phyloP scores from a whole-genome alignment of 2,797 vertebrate species.

The Acrossocheilus wenchowensis region DNA sequence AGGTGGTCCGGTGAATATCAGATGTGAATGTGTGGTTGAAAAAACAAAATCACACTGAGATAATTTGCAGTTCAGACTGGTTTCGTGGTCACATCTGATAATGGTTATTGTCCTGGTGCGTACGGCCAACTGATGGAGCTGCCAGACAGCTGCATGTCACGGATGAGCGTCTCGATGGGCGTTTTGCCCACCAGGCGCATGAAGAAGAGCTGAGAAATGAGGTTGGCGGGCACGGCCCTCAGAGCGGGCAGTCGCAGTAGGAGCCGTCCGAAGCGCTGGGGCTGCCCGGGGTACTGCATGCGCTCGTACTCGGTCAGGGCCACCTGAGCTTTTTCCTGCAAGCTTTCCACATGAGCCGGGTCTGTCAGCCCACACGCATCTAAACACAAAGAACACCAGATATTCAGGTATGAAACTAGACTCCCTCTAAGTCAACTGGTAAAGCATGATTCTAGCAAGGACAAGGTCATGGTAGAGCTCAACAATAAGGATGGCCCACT shows the following conservation, averaged over 20 bases:
- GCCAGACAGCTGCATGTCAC: conserved; percentile 96
- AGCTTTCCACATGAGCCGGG: conserved; percentile 88
- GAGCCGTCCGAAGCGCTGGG: conserved; percentile 90
- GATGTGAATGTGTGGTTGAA: conserved; percentile 10
- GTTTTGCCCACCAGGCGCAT: conserved; percentile 96
- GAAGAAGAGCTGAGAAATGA: conserved; percentile 97
- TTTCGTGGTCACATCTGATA: conserved; percentile 7
- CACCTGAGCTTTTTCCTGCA: conserved; percentile 96
- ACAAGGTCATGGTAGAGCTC: background rate
- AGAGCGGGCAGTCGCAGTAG: conserved; percentile 90
- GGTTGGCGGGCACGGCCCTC: conserved; percentile 87
- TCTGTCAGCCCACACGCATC: conserved; percentile 94
- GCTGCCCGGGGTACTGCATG: conserved; percentile 90
- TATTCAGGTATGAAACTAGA: background rate
- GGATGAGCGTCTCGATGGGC: conserved; percentile 93
- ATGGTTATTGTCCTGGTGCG: conserved; percentile 83
- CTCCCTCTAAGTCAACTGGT: background rate
- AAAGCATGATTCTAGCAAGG: background rate
- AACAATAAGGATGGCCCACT: background rate
- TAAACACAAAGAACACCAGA: conserved; percentile 62
- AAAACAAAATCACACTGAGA: background rate
- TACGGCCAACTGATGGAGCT: conserved; percentile 97
- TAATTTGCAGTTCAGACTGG: background rate
- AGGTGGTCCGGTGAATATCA: background rate
- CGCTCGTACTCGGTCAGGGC: conserved; percentile 92